Conservation (phyloP, 2,888 invertebrate genomes). For the Xanthostigma xanthostigma region DNA sequence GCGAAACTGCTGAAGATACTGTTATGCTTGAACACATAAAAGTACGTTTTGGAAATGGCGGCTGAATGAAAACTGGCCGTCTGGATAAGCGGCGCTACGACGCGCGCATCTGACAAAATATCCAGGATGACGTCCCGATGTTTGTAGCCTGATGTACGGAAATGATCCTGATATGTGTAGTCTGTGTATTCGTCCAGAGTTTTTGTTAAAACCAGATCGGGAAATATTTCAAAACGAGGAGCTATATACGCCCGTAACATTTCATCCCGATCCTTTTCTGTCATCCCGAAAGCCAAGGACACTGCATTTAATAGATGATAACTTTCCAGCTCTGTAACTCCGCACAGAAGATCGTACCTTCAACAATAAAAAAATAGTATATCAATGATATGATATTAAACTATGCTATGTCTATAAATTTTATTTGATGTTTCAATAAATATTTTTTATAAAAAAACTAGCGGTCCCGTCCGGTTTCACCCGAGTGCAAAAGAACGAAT, state of each 20-base stretch:
- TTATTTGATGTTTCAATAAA: no score
- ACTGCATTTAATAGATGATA: constrained; percentile 60
- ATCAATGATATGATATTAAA: neutral
- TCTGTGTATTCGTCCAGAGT: constrained; percentile 43
- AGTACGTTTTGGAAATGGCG: constrained; percentile 62
- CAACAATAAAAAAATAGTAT: constrained; percentile 10
- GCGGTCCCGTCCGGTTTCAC: no score
- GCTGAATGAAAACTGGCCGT: constrained; percentile 62
- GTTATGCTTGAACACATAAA: constrained; percentile 80
- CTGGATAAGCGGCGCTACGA: constrained; percentile 65
- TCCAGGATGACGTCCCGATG: constrained; percentile 71
- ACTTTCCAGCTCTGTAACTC: constrained; percentile 69
- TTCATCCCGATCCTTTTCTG: constrained; percentile 59
- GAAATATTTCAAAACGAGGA: constrained; percentile 60
- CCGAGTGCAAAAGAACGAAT: no score
- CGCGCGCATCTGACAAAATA: constrained; percentile 77
- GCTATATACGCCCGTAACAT: constrained; percentile 64
- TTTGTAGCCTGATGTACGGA: constrained; percentile 38
- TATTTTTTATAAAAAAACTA: no score
- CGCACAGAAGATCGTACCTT: constrained; percentile 76
- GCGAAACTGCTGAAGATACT: constrained; percentile 65
- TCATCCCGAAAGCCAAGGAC: constrained; percentile 55
- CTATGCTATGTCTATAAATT: neutral
- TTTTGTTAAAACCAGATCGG: constrained; percentile 46
- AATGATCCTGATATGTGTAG: constrained; percentile 28